These are phyloP conservation scores for Ectropis grisescens DNA, from an alignment of 1,140 invertebrate species.

Conservation along the genomic window DNA sequence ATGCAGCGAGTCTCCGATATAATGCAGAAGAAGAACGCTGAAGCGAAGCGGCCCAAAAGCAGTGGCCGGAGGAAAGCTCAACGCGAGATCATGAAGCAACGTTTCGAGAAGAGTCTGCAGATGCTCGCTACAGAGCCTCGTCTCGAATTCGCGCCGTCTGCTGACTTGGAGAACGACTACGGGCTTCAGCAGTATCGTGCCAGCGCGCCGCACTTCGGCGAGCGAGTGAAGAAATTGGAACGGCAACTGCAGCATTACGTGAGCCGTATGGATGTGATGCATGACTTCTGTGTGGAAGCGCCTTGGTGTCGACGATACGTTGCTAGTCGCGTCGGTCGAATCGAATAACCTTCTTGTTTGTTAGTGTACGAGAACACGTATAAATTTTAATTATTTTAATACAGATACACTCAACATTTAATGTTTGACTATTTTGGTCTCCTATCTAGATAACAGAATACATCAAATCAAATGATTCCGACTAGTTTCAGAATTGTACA, in stretches of 20 bases:
- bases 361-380: no score
- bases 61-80: slow-evolving; percentile 36
- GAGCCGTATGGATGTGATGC: slow-evolving; percentile 46
- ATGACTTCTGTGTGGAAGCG: slow-evolving; percentile 18
- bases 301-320: no score
- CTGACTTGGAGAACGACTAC: slow-evolving; percentile 45
- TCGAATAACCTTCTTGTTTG: no score
- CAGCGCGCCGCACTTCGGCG: slow-evolving; percentile 56
- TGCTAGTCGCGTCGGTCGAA: no score
- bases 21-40: slow-evolving; percentile 32
- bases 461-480: no score
- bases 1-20: slow-evolving; percentile 46
- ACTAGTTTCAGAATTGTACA: no score
- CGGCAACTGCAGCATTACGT: slow-evolving; percentile 54
- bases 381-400: no score
- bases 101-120: slow-evolving; percentile 52
- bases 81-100: slow-evolving; percentile 42
- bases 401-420: no score
- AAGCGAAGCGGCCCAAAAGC: slow-evolving; percentile 27
- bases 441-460: no score
- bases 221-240: slow-evolving; percentile 48
- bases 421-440: no score
- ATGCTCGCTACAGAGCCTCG: slow-evolving; percentile 43
- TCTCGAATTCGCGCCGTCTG: slow-evolving; percentile 25
- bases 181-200: slow-evolving; percentile 69